Conservation (phyloP, 2,797 vertebrate genomes). For the Lepus oiostolus region DNA sequence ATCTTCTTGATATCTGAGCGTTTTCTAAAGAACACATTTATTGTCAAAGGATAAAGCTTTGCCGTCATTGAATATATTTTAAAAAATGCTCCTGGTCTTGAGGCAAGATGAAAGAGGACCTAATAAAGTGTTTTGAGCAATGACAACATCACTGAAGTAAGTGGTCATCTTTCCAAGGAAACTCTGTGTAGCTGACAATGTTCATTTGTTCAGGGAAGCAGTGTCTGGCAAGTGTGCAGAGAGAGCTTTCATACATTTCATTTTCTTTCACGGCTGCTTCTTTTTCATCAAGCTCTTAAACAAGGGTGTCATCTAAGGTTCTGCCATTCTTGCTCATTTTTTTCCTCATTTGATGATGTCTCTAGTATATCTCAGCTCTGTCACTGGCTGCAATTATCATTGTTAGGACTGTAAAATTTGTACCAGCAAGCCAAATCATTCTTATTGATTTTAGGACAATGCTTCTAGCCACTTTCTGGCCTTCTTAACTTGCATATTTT, state of each 20-base stretch:
- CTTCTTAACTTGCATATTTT: neutral
- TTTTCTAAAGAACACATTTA: conserved; percentile 34
- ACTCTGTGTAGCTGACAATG: neutral
- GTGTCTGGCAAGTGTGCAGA: neutral
- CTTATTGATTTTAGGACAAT: neutral
- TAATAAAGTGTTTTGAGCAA: conserved; percentile 56
- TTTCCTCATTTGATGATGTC: neutral
- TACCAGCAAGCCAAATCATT: neutral
- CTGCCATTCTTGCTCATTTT: neutral
- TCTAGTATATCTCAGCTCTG: neutral
- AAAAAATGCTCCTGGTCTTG: conserved; percentile 27
- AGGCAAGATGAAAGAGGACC: conserved; percentile 43
- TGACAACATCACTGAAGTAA: conserved; percentile 2
- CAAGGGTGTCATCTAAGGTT: neutral
- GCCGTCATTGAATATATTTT: conserved; percentile 15
- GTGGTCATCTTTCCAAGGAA: neutral
- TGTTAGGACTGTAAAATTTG: neutral
- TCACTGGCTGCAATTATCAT: neutral
- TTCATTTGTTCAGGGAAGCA: conserved; percentile 37
- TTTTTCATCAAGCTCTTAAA: conserved; percentile 5
- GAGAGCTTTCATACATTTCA: neutral
- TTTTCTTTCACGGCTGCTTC: neutral
- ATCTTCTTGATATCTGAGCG: conserved; percentile 17
- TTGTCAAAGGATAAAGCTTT: conserved; percentile 50
- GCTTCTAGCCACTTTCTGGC: neutral